Conservation (phyloP, 2,113 vertebrate genomes). For the Paedocypris sp. region DNA sequence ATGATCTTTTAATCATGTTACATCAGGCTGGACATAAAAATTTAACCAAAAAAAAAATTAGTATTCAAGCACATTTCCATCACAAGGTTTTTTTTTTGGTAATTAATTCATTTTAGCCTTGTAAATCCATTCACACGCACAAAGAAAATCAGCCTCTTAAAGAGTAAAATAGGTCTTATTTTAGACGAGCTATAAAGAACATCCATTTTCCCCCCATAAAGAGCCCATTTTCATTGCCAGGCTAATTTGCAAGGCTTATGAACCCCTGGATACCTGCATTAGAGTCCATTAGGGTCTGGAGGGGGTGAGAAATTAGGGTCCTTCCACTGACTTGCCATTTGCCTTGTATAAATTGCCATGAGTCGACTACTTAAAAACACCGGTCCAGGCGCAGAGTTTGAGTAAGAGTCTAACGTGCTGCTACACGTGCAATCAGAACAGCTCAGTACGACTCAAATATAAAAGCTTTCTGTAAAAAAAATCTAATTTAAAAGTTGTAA, state of each 20-base stretch:
- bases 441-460: too few species aligned
- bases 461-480: not conserved
- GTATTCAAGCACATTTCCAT: not conserved
- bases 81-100: not conserved
- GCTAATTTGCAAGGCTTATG: constrained; percentile 29
- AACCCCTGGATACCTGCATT: constrained; percentile 32
- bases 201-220: not conserved
- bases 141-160: constrained; percentile 4
- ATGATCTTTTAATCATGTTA: not conserved
- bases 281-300: constrained; percentile 30
- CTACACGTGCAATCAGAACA: not conserved
- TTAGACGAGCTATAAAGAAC: constrained; percentile 14
- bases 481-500: not conserved
- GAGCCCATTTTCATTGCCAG: constrained; percentile 18
- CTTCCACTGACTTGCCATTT: constrained; percentile 15
- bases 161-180: constrained; percentile 23
- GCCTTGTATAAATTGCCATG: constrained; percentile 29
- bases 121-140: not conserved
- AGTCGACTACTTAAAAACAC: constrained; percentile 19
- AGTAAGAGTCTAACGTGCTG: constrained; percentile 14
- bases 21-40: not conserved
- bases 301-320: constrained; percentile 19
- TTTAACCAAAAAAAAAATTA: not conserved
- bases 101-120: not conserved
- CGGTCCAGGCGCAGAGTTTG: not conserved